Evolutionary conservation across 2,888 invertebrate species (phyloP).

Genomic region (Phyllotreta cruciferae): DNA sequence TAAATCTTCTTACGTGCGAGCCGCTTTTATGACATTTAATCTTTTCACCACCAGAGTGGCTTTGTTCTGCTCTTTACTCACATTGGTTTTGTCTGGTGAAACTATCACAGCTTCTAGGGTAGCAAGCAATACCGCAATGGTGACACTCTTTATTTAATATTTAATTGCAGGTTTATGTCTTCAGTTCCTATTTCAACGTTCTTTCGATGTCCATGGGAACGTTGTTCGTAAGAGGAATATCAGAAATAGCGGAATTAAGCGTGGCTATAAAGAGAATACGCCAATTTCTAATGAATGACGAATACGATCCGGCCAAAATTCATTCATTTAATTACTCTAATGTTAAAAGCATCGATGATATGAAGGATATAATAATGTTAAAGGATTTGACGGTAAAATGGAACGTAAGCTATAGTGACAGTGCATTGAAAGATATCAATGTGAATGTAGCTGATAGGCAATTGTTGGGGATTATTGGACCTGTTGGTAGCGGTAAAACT

Average conservation of each 20-base stretch:
- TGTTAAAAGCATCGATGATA: conserved; percentile 42
- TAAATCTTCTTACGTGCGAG: conserved; percentile 69
- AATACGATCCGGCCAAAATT: conserved; percentile 36
- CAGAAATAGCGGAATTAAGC: conserved; percentile 59
- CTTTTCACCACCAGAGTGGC: conserved; percentile 83
- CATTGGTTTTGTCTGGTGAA: conserved; percentile 71
- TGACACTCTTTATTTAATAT: conserved; percentile 15
- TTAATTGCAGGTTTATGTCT: conserved; percentile 61
- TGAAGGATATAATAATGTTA: conserved; percentile 47
- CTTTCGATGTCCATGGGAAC: conserved; percentile 65
- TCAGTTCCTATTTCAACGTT: conserved; percentile 64
- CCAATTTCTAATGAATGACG: conserved; percentile 55
- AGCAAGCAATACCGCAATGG: conserved; percentile 28
- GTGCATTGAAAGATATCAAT: conserved; percentile 51
- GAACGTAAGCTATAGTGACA: conserved; percentile 51
- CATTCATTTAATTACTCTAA: conserved; percentile 39
- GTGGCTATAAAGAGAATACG: conserved; percentile 60
- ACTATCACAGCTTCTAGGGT: conserved; percentile 74
- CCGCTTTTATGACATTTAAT: conserved; percentile 75
- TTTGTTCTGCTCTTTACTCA: conserved; percentile 75
- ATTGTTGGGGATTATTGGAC: conserved; percentile 65
- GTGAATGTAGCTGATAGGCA: conserved; percentile 49
- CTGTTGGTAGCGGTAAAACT: conserved; percentile 69
- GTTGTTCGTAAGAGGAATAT: conserved; percentile 63
- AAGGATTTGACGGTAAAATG: conserved; percentile 54